Evolutionary conservation across 1,140 invertebrate species (phyloP), one percentile per base, ranked within the genome.

Genomic region (Pseudomyrmex cubaensis): DNA sequence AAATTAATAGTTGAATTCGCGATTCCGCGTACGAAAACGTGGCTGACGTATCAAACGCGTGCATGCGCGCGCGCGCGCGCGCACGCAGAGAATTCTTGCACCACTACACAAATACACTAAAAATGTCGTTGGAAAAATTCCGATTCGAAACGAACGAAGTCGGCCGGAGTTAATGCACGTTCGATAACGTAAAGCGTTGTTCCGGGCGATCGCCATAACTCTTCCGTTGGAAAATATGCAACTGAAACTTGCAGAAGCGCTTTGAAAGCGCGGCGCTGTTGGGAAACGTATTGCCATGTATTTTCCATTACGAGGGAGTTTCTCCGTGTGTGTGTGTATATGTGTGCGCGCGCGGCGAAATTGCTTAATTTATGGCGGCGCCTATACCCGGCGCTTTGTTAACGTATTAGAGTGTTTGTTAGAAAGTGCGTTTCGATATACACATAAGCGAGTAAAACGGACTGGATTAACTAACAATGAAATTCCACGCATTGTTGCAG

Each of bases 321-420:
- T 48, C 66, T 48, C 44, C 54, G 0, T n/a, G 35, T 44, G n/a
- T 25, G 17, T 52, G 13, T 52, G 13, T 52, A 5, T 9, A 35
- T 9, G 54, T 2, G 67, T 15, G n/a, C 10, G 20, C 46, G 48
- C 76, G 15, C n/a, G 66, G 64, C 20, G 67, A 70, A 80, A 80
- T 80, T 80, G 76, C 76, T 80, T 80, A 80, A 80, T 80, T 80
- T 80, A 80, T 80, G 76, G 76, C 15, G 44, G 12, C 20, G 54
- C 52, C 35, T 48, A 57, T 78, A 52, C 64, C 66, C 20, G 13
- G 44, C n/a, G 76, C 66, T 80, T 80, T 80, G 76, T 80, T 80
- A 80, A 80, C 76, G 66, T 80, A 80, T 80, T 80, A 80, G 76
- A 80, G 76, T 80, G 66, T 80, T 80, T 80, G 76, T 80, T 80